Evolutionary conservation across 2,113 vertebrate genomes (phyloP).

Genomic region (Platichthys stellatus): DNA sequence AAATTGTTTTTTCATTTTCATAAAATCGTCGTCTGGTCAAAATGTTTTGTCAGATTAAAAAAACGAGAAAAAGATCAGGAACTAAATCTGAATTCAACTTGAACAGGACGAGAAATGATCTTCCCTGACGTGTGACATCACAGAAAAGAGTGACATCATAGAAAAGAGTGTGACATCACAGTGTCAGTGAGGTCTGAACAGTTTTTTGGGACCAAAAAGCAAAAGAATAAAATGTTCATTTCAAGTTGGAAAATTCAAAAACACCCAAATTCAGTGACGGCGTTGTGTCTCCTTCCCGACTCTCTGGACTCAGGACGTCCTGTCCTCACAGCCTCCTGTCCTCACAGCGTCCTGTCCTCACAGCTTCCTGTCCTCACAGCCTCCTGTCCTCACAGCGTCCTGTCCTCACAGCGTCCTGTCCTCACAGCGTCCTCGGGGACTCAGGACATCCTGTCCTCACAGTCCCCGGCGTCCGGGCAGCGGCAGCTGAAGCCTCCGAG

Average conservation of each 20-base stretch:
- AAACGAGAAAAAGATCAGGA: not conserved
- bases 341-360: slow-evolving; percentile 72
- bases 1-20: too few species aligned
- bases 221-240: slow-evolving; percentile 25
- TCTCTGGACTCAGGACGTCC: slow-evolving; percentile 34
- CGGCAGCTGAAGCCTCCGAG: slow-evolving; percentile 89
- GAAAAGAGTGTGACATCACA: too few species aligned
- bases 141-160: too few species aligned
- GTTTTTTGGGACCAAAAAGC: too few species aligned
- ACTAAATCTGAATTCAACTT: not conserved
- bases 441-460: too few species aligned
- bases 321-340: slow-evolving; percentile 76
- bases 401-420: slow-evolving; percentile 67
- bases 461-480: slow-evolving; percentile 84
- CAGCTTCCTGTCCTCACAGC: slow-evolving; percentile 82
- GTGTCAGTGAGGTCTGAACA: too few species aligned
- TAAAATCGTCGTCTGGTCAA: too few species aligned
- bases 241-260: slow-evolving; percentile 30
- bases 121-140: slow-evolving; percentile 1
- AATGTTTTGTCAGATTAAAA: too few species aligned
- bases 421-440: slow-evolving; percentile 52
- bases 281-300: too few species aligned
- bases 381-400: slow-evolving; percentile 75
- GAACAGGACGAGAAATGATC: too few species aligned
- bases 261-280: too few species aligned